Base-by-base conservation (phyloP, 2,797 vertebrate genomes). In the Pseudomugil tenellus region DNA sequence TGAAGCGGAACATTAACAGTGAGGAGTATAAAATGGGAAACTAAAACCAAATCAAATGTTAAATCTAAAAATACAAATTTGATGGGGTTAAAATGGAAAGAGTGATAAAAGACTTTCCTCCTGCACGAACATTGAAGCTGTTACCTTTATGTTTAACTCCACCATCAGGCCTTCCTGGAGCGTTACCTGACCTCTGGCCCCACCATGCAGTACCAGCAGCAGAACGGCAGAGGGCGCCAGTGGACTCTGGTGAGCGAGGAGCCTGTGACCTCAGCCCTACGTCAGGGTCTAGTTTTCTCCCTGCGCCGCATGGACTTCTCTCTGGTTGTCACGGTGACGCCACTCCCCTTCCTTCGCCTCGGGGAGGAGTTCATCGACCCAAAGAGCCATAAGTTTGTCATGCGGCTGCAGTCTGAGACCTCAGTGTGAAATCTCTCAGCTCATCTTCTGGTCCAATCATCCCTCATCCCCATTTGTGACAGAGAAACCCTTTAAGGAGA, bases 201-300 rank as follows among this genome's bases (percentile, higher is more conserved):
- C 68, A 96, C 97, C 81, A 92, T 98, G 92, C 96, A 97, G 89
- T 97, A 98, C 87, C 96, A 97, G 86, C 95, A 94, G 83, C 96
- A 96, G 51, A 95, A 89, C 63, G 95, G 94, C 94, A 91, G 96
- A 83, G 96, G 95, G 89, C 96, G 96, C 86, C 96, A 96, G 93
- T 98, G 97, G 97, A 97, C 96, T 0, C 86, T 98, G 86, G 95
- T 98, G 79, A 97, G 96, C 34, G 96, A 97, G 90, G 96, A 97
- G 89, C 96, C 97, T 0, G 96, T 97, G 81, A 98, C 96, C 64
- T 96, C 92, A 0, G 95, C 96, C 21, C 92, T 98, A 54, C 94
- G 94, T 4, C 96, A 96, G 29, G 96, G 96, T 9, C 92, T 94
- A 3, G 95, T 96, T 69, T 98, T 98, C 53, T 95, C 96, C 13